phyloP scores from a whole-genome alignment of 2,113 vertebrate genomes.

The Macrotus californicus region DNA sequence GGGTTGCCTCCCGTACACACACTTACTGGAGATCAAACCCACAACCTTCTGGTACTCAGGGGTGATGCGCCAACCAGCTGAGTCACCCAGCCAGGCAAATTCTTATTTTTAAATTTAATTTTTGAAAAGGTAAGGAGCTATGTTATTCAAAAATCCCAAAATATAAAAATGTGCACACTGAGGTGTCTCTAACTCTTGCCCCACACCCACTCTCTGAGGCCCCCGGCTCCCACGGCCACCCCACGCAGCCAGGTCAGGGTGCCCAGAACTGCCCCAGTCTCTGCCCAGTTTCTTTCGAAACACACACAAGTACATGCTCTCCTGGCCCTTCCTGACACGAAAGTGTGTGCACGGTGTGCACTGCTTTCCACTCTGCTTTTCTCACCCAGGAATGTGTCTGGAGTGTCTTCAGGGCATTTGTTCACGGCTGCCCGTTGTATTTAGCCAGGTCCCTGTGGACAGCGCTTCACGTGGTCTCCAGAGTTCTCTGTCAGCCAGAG shows the following conservation, averaged over 20 bases:
- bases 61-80: too few relatives aligned
- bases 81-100: too few relatives aligned
- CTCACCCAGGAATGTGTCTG: accelerated
- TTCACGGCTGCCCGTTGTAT: neutral
- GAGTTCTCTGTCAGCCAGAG: neutral
- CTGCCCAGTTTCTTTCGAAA: neutral
- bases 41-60: too few relatives aligned
- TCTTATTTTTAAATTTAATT: neutral
- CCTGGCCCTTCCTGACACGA: neutral
- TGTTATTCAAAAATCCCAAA: neutral
- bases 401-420: accelerated
- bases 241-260: accelerated
- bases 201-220: accelerated
- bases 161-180: accelerated
- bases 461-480: accelerated
- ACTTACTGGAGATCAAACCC: too few relatives aligned
- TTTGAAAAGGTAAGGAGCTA: neutral
- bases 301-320: accelerated
- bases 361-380: too few relatives aligned
- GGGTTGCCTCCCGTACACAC: too few relatives aligned
- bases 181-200: neutral
- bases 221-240: accelerated
- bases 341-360: too few relatives aligned
- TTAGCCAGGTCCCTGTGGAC: accelerated
- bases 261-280: accelerated